These are phyloP conservation scores for Dipodomys ordii DNA, from an alignment of 2,113 vertebrate genomes.

Conservation along the genomic window DNA sequence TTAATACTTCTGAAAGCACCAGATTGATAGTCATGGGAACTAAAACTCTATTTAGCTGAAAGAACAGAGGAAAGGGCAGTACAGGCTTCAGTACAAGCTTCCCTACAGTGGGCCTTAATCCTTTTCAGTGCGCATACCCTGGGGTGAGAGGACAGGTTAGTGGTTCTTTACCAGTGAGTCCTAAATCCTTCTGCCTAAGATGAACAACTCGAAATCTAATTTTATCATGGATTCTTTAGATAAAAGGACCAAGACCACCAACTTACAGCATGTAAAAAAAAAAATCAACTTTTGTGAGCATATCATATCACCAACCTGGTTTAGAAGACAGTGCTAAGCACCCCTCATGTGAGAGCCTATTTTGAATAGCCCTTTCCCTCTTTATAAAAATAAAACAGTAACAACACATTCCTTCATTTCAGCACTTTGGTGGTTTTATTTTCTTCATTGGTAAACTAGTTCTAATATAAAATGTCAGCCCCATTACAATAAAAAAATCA, in stretches of 20 bases:
- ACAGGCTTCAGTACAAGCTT: conserved; percentile 62
- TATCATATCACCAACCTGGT: background rate
- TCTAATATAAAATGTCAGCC: conserved; percentile 4
- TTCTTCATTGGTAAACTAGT: conserved; percentile 43
- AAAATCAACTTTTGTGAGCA: background rate
- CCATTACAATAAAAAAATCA: conserved; percentile 33
- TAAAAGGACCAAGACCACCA: conserved; percentile 62
- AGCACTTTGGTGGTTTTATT: conserved; percentile 12
- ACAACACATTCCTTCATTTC: conserved; percentile 10
- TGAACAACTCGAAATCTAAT: conserved; percentile 63
- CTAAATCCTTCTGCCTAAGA: conserved; percentile 29
- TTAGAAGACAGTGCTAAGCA: background rate
- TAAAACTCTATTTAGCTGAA: conserved; percentile 72
- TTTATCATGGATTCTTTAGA: conserved; percentile 63
- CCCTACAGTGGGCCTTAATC: conserved; percentile 80
- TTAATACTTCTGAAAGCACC: conserved; percentile 69
- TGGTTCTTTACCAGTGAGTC: conserved; percentile 60
- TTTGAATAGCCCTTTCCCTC: background rate
- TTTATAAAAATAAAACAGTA: background rate
- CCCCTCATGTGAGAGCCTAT: conserved; percentile 8
- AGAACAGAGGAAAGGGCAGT: conserved; percentile 79
- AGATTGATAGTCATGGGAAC: conserved; percentile 78
- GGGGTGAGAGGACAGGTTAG: conserved; percentile 74
- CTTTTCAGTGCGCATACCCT: conserved; percentile 66
- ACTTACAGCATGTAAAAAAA: conserved; percentile 34